Evolutionary conservation across 2,888 invertebrate genomes (phyloP), one percentile per base, ranked within the genome.

Genomic region (Mechanitis messenoides): DNA sequence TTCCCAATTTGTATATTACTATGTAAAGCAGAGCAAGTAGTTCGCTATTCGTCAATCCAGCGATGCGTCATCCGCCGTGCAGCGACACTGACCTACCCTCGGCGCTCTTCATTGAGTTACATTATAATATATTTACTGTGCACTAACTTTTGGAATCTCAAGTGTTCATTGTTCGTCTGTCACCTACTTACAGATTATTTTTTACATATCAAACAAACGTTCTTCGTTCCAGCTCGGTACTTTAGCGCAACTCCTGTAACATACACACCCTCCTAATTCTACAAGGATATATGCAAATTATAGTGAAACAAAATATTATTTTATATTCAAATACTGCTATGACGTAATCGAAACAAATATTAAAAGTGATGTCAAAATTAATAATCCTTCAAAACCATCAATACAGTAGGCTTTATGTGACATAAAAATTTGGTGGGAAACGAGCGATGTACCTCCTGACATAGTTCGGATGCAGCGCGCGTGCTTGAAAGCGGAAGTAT

Each of bases 401-500:
- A 31, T 50, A 28, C 28, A 3, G 31, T 5, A 7, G 7, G 6
- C 31, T 50, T 50, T 28, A 31, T 57, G 33, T 45, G 28, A n/a
- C 55, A 55, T 33, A 45, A 63, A 63, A 66, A 61, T 64, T 63
- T 57, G 42, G 60, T 67, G 56, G 60, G 54, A 63, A 64, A 68
- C 63, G 63, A 60, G 58, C 67, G 59, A 74, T 78, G 78, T 76
- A 75, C 73, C 73, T 72, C 71, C 76, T 83, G 83, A 80, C 83
- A 79, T 79, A 82, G 77, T 83, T 83, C 74, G 78, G 82, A 81
- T 86, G 87, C 85, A 86, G 70, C 80, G 83, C 83, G 85, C 85
- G 86, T 86, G 83, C 79, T 83, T 79, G 75, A 77, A 83, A 80
- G 79, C 89, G 89, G 89, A 89, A 89, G 87, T 86, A 83, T 84